Conservation (phyloP, 2,113 vertebrate genomes). For the Myodes glareolus region DNA sequence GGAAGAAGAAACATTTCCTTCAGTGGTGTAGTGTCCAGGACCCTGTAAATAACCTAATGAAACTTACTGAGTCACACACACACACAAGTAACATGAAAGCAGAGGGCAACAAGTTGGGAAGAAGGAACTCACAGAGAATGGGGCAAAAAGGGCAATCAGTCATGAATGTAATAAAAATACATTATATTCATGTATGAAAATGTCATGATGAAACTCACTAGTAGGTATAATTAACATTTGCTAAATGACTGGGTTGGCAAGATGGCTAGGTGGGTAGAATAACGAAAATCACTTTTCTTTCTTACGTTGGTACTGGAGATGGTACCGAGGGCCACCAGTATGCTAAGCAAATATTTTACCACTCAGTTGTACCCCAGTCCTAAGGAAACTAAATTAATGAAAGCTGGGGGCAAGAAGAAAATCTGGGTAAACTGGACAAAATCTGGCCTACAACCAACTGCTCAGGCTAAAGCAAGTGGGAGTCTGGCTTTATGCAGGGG, state of each 20-base stretch:
- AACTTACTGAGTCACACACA: neutral
- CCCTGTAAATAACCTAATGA: neutral
- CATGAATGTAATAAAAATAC: neutral
- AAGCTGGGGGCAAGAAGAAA: neutral
- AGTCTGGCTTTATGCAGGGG: neutral
- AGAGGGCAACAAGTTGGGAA: neutral
- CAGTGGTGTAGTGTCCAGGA: neutral
- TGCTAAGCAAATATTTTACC: neutral
- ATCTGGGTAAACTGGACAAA: neutral
- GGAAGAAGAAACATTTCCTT: neutral
- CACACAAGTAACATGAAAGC: too few relatives aligned
- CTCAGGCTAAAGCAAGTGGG: neutral
- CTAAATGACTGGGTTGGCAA: neutral
- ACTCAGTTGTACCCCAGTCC: neutral
- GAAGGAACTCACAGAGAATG: neutral
- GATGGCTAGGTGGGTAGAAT: neutral
- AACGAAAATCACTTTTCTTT: neutral
- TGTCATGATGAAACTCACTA: neutral
- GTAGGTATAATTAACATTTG: neutral
- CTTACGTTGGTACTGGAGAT: neutral
- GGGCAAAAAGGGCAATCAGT: neutral
- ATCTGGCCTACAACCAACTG: neutral
- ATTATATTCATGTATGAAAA: neutral
- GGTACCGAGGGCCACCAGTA: neutral
- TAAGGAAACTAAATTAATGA: neutral